Evolutionary conservation across 2,113 vertebrate species (phyloP).

Genomic region (Salvelinus sp.): DNA sequence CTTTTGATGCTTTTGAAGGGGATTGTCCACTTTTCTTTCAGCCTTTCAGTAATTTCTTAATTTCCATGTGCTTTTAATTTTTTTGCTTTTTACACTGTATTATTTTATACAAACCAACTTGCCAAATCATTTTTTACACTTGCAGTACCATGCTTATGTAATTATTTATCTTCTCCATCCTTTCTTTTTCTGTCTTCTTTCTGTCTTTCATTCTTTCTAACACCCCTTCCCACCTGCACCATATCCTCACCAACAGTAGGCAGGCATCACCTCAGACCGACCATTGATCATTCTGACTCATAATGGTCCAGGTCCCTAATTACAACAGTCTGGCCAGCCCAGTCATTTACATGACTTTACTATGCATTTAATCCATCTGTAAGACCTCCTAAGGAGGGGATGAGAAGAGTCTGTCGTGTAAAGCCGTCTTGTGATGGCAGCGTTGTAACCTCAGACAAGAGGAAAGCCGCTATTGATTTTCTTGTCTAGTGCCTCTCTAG

Average conservation of each 20-base stretch:
- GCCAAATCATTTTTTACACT: conserved; percentile 54
- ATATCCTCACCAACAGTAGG: neutral
- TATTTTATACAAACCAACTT: conserved; percentile 48
- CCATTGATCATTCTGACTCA: neutral
- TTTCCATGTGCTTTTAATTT: conserved; percentile 6
- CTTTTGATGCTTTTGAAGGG: conserved; percentile 11
- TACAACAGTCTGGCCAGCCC: neutral
- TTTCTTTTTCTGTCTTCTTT: conserved; percentile 23
- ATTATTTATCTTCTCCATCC: conserved; percentile 44
- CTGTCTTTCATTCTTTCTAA: neutral
- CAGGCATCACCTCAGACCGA: neutral
- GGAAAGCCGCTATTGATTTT: conserved; percentile 70
- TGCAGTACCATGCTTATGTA: conserved; percentile 52
- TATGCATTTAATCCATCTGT: neutral
- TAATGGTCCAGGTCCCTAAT: neutral
- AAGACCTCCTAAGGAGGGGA: conserved; percentile 29
- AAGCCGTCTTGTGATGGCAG: conserved; percentile 24
- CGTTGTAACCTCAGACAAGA: conserved; percentile 39
- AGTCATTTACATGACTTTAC: conserved; percentile 31
- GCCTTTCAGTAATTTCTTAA: neutral
- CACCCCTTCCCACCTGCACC: conserved; percentile 23
- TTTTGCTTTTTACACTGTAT: conserved; percentile 23
- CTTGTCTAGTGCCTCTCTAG: conserved; percentile 63
- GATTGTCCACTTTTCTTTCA: neutral
- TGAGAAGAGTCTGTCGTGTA: conserved; percentile 31